These are phyloP conservation scores for Zelleria hepariella DNA, from an alignment of 2,888 invertebrate species.

Conservation along the genomic window DNA sequence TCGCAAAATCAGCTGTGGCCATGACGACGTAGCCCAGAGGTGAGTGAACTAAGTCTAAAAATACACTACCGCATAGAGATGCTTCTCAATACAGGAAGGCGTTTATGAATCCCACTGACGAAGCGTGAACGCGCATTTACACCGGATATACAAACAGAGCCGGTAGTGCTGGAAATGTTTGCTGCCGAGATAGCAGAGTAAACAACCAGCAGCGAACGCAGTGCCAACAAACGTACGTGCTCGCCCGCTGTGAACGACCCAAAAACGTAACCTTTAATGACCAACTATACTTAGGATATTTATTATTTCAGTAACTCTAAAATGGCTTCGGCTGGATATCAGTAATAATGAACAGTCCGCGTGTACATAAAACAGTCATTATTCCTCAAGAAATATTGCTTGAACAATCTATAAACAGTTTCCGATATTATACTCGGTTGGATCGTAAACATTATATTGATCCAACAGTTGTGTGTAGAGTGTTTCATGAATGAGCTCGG, in stretches of 20 bases:
- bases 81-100: conserved; percentile 37
- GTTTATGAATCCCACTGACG: conserved; percentile 32
- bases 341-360: neutral
- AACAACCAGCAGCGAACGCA: neutral
- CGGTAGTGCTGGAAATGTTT: neutral
- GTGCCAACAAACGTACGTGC: neutral
- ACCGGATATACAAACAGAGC: neutral
- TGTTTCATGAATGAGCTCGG: neutral
- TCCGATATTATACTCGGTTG: neutral
- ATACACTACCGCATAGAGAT: conserved; percentile 6
- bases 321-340: neutral
- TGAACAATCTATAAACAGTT: neutral
- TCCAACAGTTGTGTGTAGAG: neutral
- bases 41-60: neutral
- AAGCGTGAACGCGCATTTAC: conserved; percentile 25
- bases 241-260: neutral
- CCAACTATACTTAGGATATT: conserved; percentile 23
- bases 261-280: conserved; percentile 27
- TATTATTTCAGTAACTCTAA: conserved; percentile 4
- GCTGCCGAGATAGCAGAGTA: neutral
- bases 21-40: neutral
- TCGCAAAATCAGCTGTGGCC: neutral
- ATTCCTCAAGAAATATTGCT: neutral
- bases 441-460: neutral
- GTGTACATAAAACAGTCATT: neutral